These are phyloP conservation scores for Apeltes quadracus DNA, from an alignment of 2,113 vertebrate species.

Conservation along the genomic window DNA sequence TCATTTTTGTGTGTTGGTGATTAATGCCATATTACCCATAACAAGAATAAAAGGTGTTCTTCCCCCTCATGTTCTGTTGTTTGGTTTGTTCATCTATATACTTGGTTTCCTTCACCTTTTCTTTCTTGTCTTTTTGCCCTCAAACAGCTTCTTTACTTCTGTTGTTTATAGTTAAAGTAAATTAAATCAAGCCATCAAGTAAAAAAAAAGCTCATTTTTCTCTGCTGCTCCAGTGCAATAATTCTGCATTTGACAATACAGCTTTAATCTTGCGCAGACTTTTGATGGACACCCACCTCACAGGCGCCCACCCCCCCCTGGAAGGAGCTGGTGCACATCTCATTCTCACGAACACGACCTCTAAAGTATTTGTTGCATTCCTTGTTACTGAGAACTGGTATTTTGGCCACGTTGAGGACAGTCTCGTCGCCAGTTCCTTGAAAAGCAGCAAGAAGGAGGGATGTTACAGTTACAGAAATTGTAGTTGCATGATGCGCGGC, in stretches of 20 bases:
- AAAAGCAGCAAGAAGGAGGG: slow-evolving; percentile 20
- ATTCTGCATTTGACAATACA: background rate
- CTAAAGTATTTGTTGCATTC: slow-evolving; percentile 86
- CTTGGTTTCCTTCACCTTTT: background rate
- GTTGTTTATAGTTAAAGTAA: background rate
- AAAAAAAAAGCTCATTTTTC: background rate
- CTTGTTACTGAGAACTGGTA: slow-evolving; percentile 85
- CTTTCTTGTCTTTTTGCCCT: background rate
- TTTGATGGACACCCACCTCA: slow-evolving; percentile 81
- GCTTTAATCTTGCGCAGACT: background rate
- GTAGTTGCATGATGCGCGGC: too few species aligned
- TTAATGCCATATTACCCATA: background rate
- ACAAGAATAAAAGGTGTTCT: background rate
- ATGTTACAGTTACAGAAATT: too few species aligned
- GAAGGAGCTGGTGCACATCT: slow-evolving; percentile 90
- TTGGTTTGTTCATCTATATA: background rate
- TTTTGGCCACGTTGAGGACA: slow-evolving; percentile 86
- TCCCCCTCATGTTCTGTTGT: background rate
- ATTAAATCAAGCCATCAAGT: background rate
- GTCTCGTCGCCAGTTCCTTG: slow-evolving; percentile 83
- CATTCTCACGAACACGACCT: slow-evolving; percentile 85
- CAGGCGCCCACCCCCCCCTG: slow-evolving; percentile 86
- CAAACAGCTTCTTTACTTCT: background rate
- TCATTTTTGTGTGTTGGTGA: background rate
- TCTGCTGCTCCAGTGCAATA: background rate